Percentiles rank a stretch among this genome's conserved stretches.
These are phyloP conservation scores for Microvelia longipes DNA, from an alignment of 1,140 invertebrate species.

Conservation along the genomic window DNA sequence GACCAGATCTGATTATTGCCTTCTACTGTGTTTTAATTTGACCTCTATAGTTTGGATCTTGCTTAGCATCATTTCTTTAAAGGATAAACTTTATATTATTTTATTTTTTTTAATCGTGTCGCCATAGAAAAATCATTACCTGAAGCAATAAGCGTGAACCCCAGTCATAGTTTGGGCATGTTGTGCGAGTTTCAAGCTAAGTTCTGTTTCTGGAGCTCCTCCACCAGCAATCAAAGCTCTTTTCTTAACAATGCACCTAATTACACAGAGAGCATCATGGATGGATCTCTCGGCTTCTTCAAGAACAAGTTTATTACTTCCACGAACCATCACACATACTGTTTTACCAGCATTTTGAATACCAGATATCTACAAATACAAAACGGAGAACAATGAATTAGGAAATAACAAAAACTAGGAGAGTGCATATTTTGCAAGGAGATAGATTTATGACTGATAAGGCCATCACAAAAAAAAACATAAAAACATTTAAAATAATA, in stretches of 20 bases:
- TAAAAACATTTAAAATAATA: too few species aligned
- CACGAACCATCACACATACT: constrained; percentile 83
- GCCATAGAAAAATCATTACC: constrained; percentile 25
- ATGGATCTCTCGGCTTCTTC: constrained; percentile 92
- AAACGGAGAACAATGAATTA: too few species aligned
- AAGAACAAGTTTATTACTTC: constrained; percentile 91
- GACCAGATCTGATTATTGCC: too few species aligned
- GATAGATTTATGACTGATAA: too few species aligned
- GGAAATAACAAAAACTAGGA: too few species aligned
- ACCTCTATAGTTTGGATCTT: too few species aligned
- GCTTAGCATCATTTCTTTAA: too few species aligned
- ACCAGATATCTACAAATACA: constrained; percentile 47
- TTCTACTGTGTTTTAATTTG: too few species aligned
- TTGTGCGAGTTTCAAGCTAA: constrained; percentile 69
- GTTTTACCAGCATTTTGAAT: constrained; percentile 77
- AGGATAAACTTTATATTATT: too few species aligned
- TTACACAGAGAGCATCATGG: constrained; percentile 96
- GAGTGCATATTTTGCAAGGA: too few species aligned
- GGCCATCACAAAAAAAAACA: too few species aligned
- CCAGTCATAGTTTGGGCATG: constrained; percentile 72
- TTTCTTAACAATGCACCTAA: constrained; percentile 91
- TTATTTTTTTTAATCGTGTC: too few species aligned
- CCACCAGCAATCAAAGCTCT: constrained; percentile 82
- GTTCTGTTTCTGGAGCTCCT: constrained; percentile 91
- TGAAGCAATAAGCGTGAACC: constrained; percentile 84